These are phyloP conservation scores for Calameuta filiformis DNA, from an alignment of 2,888 invertebrate genomes.

Conservation along the genomic window DNA sequence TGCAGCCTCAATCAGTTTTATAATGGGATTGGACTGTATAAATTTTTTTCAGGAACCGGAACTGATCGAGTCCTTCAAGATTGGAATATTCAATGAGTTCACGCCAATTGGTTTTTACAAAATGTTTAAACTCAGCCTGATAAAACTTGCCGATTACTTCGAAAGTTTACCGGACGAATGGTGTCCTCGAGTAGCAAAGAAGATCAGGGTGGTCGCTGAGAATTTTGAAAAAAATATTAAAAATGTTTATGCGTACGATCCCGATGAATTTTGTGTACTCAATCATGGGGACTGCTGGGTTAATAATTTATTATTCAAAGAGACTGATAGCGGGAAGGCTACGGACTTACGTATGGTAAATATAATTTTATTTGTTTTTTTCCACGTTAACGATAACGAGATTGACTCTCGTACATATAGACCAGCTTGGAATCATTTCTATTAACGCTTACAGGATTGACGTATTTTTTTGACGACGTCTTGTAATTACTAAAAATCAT, in stretches of 20 bases:
- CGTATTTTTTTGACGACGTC: too few relatives aligned
- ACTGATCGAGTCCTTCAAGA: conserved; percentile 23
- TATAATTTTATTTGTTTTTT: conserved; percentile 1
- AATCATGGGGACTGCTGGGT: conserved; percentile 51
- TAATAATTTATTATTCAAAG: conserved; percentile 43
- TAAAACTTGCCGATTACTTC: conserved; percentile 20
- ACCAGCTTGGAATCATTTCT: too few relatives aligned
- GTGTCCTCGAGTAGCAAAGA: conserved; percentile 17
- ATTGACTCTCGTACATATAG: neutral
- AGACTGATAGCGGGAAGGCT: conserved; percentile 33
- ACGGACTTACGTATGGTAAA: conserved; percentile 35
- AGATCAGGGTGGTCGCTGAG: conserved; percentile 16
- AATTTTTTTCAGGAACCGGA: conserved; percentile 33
- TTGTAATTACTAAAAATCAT: too few relatives aligned
- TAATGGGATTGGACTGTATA: neutral
- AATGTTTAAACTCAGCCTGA: conserved; percentile 18
- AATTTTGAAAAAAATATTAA: neutral
- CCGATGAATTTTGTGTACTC: conserved; percentile 43
- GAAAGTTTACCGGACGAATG: conserved; percentile 28
- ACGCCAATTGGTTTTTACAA: neutral
- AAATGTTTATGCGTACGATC: conserved; percentile 24
- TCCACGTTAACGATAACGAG: neutral
- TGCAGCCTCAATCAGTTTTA: too few relatives aligned
- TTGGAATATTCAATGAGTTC: neutral
- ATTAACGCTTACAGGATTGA: too few relatives aligned